Conservation (phyloP, 2,113 vertebrate genomes). For the Irena cyanogastra region DNA sequence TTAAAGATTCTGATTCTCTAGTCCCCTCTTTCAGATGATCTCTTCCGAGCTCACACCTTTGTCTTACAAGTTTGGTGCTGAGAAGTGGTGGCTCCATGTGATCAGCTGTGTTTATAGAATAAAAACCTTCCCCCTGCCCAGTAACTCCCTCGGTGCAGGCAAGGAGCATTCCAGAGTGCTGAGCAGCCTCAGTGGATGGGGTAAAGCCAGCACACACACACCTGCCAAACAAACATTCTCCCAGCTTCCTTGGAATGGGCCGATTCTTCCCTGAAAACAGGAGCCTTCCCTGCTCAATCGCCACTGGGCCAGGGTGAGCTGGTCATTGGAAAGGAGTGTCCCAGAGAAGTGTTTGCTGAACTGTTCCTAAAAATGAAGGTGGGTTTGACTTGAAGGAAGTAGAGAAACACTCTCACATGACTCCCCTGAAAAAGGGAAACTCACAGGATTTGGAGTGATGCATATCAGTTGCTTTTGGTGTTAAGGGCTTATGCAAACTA, state of each 20-base stretch:
- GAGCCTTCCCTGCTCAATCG: rapidly evolving
- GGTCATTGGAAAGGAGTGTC: background rate
- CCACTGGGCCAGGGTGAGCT: background rate
- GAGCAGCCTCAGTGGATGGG: background rate
- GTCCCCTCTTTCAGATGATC: background rate
- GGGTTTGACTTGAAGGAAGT: background rate
- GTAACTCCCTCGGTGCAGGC: background rate
- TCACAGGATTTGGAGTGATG: background rate
- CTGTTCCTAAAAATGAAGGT: background rate
- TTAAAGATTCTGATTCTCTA: background rate
- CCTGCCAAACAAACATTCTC: slow-evolving; percentile 4
- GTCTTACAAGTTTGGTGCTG: background rate
- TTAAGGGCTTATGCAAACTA: background rate
- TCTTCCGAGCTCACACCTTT: background rate
- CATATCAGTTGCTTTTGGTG: background rate
- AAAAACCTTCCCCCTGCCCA: background rate
- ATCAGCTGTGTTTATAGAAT: background rate
- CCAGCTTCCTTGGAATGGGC: background rate
- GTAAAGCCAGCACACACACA: background rate
- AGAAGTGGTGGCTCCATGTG: background rate
- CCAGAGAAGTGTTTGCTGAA: background rate
- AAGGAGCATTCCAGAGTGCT: background rate
- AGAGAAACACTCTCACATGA: background rate
- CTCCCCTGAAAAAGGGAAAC: background rate
- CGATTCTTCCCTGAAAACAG: background rate